Base-by-base conservation (phyloP, 2,797 vertebrate species). In the Astyanax mexicanus region DNA sequence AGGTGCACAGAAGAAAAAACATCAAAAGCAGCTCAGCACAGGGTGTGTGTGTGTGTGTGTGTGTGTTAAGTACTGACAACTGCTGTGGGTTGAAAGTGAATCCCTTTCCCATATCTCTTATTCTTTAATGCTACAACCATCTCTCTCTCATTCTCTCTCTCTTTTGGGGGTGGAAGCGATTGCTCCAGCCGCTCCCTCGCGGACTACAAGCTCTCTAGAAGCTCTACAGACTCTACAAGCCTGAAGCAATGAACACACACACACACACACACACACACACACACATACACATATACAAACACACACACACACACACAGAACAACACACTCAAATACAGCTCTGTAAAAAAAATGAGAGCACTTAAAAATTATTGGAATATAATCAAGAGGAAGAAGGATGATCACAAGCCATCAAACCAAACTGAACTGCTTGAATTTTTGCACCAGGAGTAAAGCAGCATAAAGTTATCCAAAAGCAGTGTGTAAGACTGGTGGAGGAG, bases 261-360 rank as follows among this genome's bases (percentile, higher is more conserved):
- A 57, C 68, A 71, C 70, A 77, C 27, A 57, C 12, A 47, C 17
- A 44, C 84, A 79, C 85, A 78, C 17, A 71, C 7, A 49, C 86
- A 81, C 81, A 81, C 17, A 19, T 13, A 13, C n/a, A 47, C 15
- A 6, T 15, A 17, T 47, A 44, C 44, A 47, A 13, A 81, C 78
- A 78, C 79, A 83, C 85, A 85, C 87, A 81, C 85, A 87, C 83
- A 32, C 29, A 32, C 29, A 32, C 32, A 32, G 29, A n/a, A n/a
- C n/a, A n/a, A n/a, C n/a, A n/a, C n/a, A n/a, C n/a, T n/a, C n/a
- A n/a, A n/a, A n/a, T n/a, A n/a, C n/a, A n/a, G n/a, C n/a, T n/a
- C n/a, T n/a, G n/a, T n/a, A n/a, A n/a, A n/a, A n/a, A n/a, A n/a
- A n/a, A n/a, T n/a, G n/a, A n/a, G n/a, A n/a, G n/a, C n/a, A n/a